Base-by-base conservation (phyloP, 2,113 vertebrate species). In the Procavia capensis region DNA sequence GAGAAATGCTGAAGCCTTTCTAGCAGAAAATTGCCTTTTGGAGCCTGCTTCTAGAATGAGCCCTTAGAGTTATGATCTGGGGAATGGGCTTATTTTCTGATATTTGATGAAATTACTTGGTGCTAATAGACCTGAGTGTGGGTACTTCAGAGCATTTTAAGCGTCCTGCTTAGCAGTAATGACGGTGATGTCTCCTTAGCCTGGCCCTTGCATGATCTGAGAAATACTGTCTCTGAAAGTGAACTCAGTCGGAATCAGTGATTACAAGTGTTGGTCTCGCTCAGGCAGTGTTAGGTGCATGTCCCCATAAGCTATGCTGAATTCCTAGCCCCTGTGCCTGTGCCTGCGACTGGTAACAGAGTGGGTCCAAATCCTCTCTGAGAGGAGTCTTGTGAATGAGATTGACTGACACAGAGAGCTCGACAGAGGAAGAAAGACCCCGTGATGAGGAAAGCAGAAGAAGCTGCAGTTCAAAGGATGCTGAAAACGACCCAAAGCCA, bases 161-260 rank as follows among this genome's bases (percentile, higher is more conserved):
- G 27, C 7, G 20, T 19, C 0, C 0, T 0, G 2, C 4, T 27
- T 54, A 20, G 17, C 31, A 3, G 34, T 10, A 14, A 22, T 27
- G 31, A 39, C 16, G 25, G 1, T 6, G 1, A 27, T 11, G 25
- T 20, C 7, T 47, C 7, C 3, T 47, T 34, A 19, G 27, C 3
- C 5, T 17, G 17, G 31, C 11, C 36, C 43, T 17, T 31, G 59
- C 25, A 19, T 29, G 5, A 39, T 11, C 47, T 14, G 27, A 19
- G 43, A 66, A 2, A 16, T 6, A 0, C 5, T 10, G 5, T 31
- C 54, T 11, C 24, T 54, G 0, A 2, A 6, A 1, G 10, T 3
- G 45, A 63, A 0, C 2, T 3, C 3, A 0, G 29, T 10, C 68
- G 1, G 2, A 39, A 0, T 1, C 39, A 0, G 4, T 34, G 1